Conservation (phyloP, 2,888 invertebrate species). For the Pterostichus niger region DNA sequence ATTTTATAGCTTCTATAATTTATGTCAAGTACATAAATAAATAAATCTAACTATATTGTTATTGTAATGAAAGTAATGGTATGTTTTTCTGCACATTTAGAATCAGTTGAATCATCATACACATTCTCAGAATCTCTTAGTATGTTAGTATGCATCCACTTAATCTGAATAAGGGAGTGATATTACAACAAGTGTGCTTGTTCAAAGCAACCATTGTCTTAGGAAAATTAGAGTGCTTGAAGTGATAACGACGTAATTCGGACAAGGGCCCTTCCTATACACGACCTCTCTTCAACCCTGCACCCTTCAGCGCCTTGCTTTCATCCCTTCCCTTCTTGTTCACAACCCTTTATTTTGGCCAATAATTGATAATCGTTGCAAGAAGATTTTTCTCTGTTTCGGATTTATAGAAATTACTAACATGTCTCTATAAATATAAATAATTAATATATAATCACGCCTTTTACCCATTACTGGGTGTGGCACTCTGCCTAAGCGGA, state of each 20-base stretch:
- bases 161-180: slow-evolving; percentile 36
- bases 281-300: slow-evolving; percentile 6
- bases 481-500: no score
- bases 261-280: slow-evolving; percentile 56
- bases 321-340: background rate
- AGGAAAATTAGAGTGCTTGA: slow-evolving; percentile 63
- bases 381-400: background rate
- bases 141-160: slow-evolving; percentile 7
- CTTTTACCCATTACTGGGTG: no score
- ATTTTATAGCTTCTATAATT: no score
- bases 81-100: background rate
- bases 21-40: no score
- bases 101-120: background rate
- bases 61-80: no score
- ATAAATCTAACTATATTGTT: no score
- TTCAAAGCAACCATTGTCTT: slow-evolving; percentile 56
- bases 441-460: no score
- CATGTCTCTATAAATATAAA: no score
- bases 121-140: background rate
- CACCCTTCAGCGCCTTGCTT: slow-evolving; percentile 2
- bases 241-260: slow-evolving; percentile 65
- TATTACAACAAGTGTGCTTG: slow-evolving; percentile 43
- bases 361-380: slow-evolving; percentile 19
- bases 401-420: no score
- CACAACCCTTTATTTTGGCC: slow-evolving; percentile 24